Percentiles rank a stretch among this genome's conserved stretches.
phyloP scores from a whole-genome alignment of 2,113 vertebrate species.

The Phodopus roborovskii region DNA sequence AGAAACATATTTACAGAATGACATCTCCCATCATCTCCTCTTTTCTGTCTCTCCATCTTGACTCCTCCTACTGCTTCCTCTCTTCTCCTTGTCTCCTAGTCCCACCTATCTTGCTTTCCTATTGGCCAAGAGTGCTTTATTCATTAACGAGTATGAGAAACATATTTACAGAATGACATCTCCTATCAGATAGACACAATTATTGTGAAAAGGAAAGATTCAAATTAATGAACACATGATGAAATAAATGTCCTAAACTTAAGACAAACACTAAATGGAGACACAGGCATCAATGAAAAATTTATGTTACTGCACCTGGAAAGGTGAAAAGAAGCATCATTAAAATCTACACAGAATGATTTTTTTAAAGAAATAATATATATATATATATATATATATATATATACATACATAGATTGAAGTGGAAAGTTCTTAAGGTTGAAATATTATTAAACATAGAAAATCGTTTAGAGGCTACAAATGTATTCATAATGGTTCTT shows the following conservation, averaged over 20 bases:
- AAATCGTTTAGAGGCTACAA: background rate
- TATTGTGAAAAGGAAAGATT: background rate
- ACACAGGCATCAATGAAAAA: background rate
- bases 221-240: background rate
- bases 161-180: no score
- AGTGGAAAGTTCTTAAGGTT: background rate
- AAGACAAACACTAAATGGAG: background rate
- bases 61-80: no score
- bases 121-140: no score
- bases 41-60: no score
- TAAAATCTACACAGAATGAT: background rate
- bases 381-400: no score
- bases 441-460: background rate
- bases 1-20: no score
- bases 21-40: no score
- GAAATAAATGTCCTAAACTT: background rate
- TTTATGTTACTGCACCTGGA: background rate
- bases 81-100: no score
- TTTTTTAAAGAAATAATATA: background rate
- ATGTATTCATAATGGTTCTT: background rate
- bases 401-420: background rate
- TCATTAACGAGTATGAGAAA: no score
- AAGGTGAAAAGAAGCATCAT: background rate
- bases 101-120: no score
- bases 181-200: no score